Base-by-base conservation (phyloP, 2,888 invertebrate genomes). In the Rhogogaster chlorosoma region DNA sequence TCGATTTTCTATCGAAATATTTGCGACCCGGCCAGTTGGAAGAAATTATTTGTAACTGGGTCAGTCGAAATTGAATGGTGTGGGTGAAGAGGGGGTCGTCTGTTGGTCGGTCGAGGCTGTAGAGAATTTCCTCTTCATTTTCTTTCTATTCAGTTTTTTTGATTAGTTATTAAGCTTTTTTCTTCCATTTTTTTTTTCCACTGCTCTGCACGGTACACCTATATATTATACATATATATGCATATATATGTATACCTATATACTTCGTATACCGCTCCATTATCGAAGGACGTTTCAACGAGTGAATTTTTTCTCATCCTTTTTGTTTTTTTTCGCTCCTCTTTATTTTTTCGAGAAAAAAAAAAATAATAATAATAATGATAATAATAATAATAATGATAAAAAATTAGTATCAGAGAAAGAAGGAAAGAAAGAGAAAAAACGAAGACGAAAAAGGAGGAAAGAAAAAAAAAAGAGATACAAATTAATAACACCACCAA, bases 31-130 rank as follows among this genome's bases (percentile, higher is more conserved):
- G 57, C 61, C 80, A 80, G 61, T 80, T 80, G 80, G 80, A 80
- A 80, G 61, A 61, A 80, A 80, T 80, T 80, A 80, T 80, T 80
- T 61, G 80, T 80, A 80, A 80, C 80, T 80, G 80, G 80, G 80
- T 80, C 80, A 80, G 61, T 61, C 18, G 12, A 61, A 80, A 80
- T 80, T 80, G 80, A 80, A 80, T 80, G 80, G 57, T 38, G 22
- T 61, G 53, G 26, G 38, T 12, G 64, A 2, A 26, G 64, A 22
- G 57, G 61, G 26, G 61, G 61, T 70, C 32, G 32, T 36, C 36
- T 15, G 71, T 36, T 2, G n/a, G 73, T 26, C 45, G 77, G 53
- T 53, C 29, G 77, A 77, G 53, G 32, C 57, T 61, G 80, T 80
- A 22, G 80, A 61, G 80, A 61, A 80, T 38, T 61, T 80, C 61